Conservation (phyloP, 2,797 vertebrate species). For the Anomalospiza imberbis region DNA sequence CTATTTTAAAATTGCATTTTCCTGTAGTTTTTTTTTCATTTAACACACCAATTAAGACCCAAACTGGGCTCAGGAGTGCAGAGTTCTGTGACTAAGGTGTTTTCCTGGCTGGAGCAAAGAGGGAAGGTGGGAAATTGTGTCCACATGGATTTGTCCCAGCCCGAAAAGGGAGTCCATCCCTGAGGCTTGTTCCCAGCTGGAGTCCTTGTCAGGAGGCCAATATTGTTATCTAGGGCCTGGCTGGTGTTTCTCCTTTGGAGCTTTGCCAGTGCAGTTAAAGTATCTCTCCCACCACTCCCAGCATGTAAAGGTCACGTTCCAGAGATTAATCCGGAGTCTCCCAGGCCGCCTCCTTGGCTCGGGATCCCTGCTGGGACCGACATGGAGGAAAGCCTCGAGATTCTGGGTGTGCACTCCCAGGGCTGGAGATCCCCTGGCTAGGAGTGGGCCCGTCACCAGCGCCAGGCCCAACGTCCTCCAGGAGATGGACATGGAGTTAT, state of each 20-base stretch:
- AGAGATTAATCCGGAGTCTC: not conserved
- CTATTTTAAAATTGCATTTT: not conserved
- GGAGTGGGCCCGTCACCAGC: not conserved
- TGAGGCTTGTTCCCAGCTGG: not conserved
- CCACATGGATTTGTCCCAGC: not conserved
- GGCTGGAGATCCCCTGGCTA: not conserved
- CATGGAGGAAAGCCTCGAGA: not conserved
- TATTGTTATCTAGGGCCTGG: slow-evolving; percentile 35
- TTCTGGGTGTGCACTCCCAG: not conserved
- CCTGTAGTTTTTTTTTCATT: not conserved
- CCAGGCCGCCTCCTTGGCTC: not conserved
- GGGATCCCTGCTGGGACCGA: not conserved
- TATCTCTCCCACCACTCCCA: slow-evolving; percentile 46
- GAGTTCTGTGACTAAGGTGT: not conserved
- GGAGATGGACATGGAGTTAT: not conserved
- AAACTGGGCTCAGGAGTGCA: not conserved
- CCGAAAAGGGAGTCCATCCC: not conserved
- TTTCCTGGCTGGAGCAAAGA: not conserved
- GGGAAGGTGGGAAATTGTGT: not conserved
- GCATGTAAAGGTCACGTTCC: slow-evolving; percentile 37
- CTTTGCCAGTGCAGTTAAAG: not conserved
- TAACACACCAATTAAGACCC: not conserved
- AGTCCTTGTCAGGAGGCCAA: slow-evolving; percentile 27
- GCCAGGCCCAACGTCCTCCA: fast-evolving
- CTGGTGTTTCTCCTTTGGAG: slow-evolving; percentile 21